Percentiles rank a stretch among this genome's conserved stretches.
Conservation (phyloP, 2,113 vertebrate species). For the Oxyruncus cristatus region DNA sequence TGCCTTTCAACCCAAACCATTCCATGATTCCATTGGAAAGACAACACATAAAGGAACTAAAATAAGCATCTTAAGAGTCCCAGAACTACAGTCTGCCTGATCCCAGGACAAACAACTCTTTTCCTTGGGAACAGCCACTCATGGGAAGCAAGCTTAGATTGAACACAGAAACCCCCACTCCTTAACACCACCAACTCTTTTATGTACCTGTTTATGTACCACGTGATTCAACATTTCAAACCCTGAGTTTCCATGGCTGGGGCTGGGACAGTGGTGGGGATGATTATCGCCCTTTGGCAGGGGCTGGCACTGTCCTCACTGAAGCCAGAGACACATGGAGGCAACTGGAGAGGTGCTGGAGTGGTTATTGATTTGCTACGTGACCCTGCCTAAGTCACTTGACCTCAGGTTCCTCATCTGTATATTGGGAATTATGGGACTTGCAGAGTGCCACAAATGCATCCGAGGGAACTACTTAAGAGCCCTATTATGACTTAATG, state of each 20-base stretch:
- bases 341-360: neutral
- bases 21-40: neutral
- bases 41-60: neutral
- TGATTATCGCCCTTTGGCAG: neutral
- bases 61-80: neutral
- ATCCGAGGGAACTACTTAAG: constrained; percentile 35
- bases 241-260: neutral
- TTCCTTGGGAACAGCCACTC: neutral
- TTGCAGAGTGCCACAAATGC: constrained; percentile 39
- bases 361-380: constrained; percentile 1
- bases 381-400: constrained; percentile 52
- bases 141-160: neutral
- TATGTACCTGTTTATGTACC: neutral
- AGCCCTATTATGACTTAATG: constrained; percentile 45
- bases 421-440: constrained; percentile 29
- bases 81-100: neutral
- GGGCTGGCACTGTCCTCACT: rapidly evolving
- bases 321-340: neutral
- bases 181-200: neutral
- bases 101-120: neutral
- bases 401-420: constrained; percentile 37
- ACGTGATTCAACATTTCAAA: neutral
- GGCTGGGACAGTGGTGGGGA: neutral
- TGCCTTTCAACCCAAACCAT: neutral
- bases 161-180: neutral